phyloP scores from a whole-genome alignment of 1,140 invertebrate genomes.

The Apis cerana region DNA sequence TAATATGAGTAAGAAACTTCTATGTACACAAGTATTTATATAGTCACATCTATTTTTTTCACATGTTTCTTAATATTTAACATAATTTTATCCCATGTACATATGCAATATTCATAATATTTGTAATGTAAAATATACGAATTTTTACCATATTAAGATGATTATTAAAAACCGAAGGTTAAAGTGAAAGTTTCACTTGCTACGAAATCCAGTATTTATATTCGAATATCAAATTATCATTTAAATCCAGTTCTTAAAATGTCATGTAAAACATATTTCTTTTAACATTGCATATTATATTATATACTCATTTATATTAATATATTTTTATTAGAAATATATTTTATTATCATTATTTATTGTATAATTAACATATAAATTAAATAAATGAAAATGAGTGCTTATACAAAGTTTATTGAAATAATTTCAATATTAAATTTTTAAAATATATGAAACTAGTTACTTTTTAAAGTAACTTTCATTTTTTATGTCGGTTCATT shows the following conservation, averaged over 20 bases:
- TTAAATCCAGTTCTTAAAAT: not conserved
- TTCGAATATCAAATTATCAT: not conserved
- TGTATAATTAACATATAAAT: too few species aligned
- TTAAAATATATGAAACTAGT: not conserved
- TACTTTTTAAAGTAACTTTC: conserved; percentile 2
- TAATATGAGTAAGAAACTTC: too few species aligned
- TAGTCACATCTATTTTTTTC: too few species aligned
- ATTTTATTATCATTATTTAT: too few species aligned
- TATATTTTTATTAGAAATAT: too few species aligned
- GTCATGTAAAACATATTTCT: not conserved
- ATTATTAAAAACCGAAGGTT: not conserved
- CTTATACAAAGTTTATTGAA: too few species aligned
- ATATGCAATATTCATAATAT: not conserved
- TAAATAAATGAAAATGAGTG: too few species aligned
- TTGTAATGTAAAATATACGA: not conserved
- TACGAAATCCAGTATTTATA: not conserved
- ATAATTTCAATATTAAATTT: too few species aligned
- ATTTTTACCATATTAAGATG: not conserved
- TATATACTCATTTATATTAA: not conserved
- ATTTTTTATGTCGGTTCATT: not conserved
- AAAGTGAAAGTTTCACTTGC: not conserved
- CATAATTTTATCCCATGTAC: too few species aligned
- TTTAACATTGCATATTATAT: not conserved
- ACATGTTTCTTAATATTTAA: too few species aligned
- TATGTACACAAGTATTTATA: too few species aligned